Evolutionary conservation across 2,797 vertebrate genomes (phyloP), one percentile per base, ranked within the genome.

Genomic region (Propithecus deckenii): DNA sequence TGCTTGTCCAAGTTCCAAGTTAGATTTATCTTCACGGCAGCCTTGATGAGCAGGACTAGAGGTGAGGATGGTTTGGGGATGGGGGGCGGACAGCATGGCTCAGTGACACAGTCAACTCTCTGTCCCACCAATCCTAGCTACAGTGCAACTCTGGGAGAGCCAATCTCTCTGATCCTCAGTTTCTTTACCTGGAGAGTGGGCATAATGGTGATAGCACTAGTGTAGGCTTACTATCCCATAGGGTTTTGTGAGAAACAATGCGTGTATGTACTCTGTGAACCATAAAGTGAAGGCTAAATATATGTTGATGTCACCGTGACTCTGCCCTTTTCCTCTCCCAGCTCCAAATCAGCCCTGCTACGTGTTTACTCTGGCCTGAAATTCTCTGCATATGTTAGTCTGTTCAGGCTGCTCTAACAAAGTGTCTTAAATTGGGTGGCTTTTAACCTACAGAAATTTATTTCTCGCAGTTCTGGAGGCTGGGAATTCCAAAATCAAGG

Each of bases 151-250:
- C n/a, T 61, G 83, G 38, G 22, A 11, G 14, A 80, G 15, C 23
- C 38, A 30, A 35, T 46, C 28, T 91, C 55, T 78, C 69, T 20
- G 65, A n/a, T 6, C 12, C 83, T 92, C 30, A 10, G 61, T 74
- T 93, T 86, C 69, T 72, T 86, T 38, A 38, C 52, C 71, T 43
- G 15, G 13, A 69, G 86, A 83, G 12, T 91, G 72, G 46, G 46
- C 59, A 41, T 30, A 65, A 50, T 20, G 30, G 17, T n/a, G 32
- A 79, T 30, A 35, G 30, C 8, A 28, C 4, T 1, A 1, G 0
- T 14, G 20, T 10, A 46, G n/a, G 7, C n/a, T 67, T 65, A 46
- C 25, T 30, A 5, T 28, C 17, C 57, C 43, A 10, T 0, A 72
- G 30, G 28, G 12, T 41, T 69, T 55, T 50, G 14, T 50, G 55